These are phyloP conservation scores for Phoxinus phoxinus DNA, from an alignment of 2,113 vertebrate species.

Conservation along the genomic window DNA sequence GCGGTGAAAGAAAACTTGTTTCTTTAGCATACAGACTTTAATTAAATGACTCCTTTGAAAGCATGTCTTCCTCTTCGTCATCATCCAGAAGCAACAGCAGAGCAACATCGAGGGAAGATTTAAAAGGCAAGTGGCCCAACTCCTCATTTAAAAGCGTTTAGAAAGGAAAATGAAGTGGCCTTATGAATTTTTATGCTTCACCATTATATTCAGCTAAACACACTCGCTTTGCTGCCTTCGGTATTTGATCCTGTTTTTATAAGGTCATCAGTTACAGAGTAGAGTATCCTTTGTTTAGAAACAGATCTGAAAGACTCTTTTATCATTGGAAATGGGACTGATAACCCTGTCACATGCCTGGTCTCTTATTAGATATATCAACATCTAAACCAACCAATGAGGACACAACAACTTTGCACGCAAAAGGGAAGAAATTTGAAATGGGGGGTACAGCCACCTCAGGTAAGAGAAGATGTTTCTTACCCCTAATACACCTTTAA, in stretches of 20 bases:
- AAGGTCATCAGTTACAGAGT: background rate
- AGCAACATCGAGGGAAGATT: conserved; percentile 31
- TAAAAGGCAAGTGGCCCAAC: conserved; percentile 47
- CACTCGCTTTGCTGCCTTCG: background rate
- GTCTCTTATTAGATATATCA: conserved; percentile 10
- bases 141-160: background rate
- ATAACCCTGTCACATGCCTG: background rate
- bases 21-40: conserved; percentile 28
- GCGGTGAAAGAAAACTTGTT: conserved; percentile 9
- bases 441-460: background rate
- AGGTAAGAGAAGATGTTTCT: background rate
- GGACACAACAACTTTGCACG: background rate
- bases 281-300: background rate
- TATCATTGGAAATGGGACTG: conserved; percentile 4
- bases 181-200: background rate
- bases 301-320: background rate
- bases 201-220: conserved; percentile 8
- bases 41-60: conserved; percentile 40
- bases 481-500: too few species aligned
- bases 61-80: conserved; percentile 22
- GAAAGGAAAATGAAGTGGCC: conserved; percentile 3
- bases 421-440: background rate
- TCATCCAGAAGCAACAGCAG: conserved; percentile 33
- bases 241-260: background rate
- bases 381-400: background rate